phyloP scores from a whole-genome alignment of 2,113 vertebrate genomes.

The Syrrhaptes paradoxus region DNA sequence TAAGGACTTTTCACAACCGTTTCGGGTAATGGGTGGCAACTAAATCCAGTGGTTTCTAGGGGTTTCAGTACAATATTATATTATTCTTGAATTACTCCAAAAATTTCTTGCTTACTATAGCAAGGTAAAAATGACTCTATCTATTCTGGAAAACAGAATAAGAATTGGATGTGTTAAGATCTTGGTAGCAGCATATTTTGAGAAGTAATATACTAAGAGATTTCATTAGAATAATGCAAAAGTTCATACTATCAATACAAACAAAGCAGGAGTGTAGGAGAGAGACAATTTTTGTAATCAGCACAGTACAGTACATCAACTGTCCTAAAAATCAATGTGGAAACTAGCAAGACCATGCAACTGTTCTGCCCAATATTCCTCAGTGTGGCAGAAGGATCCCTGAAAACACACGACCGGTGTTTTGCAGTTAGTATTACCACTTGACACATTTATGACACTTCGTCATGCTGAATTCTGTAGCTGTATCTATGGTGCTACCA shows the following conservation, averaged over 20 bases:
- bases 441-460: neutral
- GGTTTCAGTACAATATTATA: neutral
- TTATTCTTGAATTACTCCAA: neutral
- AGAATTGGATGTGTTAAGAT: neutral
- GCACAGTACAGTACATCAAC: neutral
- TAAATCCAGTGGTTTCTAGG: neutral
- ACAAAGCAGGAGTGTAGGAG: neutral
- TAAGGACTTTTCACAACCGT: neutral
- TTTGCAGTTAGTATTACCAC: neutral
- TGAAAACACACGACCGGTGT: neutral
- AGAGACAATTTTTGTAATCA: neutral
- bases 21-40: neutral
- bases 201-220: neutral
- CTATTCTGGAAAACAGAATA: constrained; percentile 25
- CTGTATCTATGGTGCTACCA: neutral
- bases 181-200: neutral
- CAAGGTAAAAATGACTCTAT: neutral
- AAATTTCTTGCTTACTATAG: neutral
- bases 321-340: neutral
- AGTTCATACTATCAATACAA: neutral
- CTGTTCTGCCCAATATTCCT: neutral
- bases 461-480: neutral
- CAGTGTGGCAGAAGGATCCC: neutral
- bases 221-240: neutral
- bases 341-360: neutral